phyloP scores from a whole-genome alignment of 1,140 invertebrate genomes.

The Myzus persicae region DNA sequence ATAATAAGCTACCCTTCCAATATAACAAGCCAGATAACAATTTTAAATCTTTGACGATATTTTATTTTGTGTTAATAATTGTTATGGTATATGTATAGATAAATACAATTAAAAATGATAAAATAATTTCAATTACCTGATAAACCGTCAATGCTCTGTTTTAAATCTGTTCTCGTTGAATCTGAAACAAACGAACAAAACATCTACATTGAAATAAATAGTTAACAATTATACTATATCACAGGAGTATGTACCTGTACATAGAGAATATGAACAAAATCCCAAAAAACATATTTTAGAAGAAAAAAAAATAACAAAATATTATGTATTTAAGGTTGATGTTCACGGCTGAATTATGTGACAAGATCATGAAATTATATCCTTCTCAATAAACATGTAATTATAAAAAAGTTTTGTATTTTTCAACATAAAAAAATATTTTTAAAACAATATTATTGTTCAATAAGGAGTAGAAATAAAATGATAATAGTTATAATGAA shows the following conservation, averaged over 20 bases:
- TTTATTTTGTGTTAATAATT: not conserved
- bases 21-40: not conserved
- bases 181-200: slow-evolving; percentile 3
- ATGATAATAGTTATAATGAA: too few species aligned
- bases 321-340: not conserved
- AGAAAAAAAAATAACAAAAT: not conserved
- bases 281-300: not conserved
- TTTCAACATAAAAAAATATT: not conserved
- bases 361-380: not conserved
- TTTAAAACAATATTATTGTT: not conserved
- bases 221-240: not conserved
- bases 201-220: not conserved
- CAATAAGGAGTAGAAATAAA: too few species aligned
- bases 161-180: not conserved
- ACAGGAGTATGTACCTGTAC: not conserved
- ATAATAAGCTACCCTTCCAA: not conserved
- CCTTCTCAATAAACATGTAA: not conserved
- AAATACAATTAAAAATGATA: not conserved
- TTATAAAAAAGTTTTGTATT: not conserved
- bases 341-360: not conserved
- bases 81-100: too few species aligned
- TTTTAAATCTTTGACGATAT: not conserved
- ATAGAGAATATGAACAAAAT: not conserved
- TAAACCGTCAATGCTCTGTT: not conserved
- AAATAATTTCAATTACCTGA: slow-evolving; percentile 21